Conservation (phyloP, 1,140 invertebrate genomes). For the Bradynema listronoti region DNA sequence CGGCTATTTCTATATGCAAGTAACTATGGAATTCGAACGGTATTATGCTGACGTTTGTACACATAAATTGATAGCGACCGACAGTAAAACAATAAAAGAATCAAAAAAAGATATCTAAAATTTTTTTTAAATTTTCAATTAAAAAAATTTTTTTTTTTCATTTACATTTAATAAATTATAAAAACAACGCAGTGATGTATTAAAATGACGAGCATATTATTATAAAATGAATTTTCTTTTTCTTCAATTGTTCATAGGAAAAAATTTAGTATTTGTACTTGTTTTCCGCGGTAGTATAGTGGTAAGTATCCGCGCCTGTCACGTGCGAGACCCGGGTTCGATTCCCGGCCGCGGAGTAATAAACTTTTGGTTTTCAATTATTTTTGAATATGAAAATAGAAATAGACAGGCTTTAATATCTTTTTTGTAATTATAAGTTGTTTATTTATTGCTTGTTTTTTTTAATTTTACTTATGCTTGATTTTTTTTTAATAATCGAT, state of each 20-base stretch:
- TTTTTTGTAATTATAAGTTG: too few relatives aligned
- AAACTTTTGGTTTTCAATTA: too few relatives aligned
- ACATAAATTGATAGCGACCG: slow-evolving; percentile 1
- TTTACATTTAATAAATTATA: background rate
- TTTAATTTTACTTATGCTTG: too few relatives aligned
- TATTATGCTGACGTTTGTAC: background rate
- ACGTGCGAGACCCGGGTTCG: slow-evolving; percentile 31
- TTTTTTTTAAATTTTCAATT: background rate
- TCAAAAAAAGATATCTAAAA: background rate
- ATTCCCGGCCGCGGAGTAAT: slow-evolving; percentile 23
- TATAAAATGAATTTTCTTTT: too few relatives aligned
- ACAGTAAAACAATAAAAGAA: slow-evolving; percentile 10
- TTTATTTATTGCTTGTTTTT: too few relatives aligned
- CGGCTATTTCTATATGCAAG: slow-evolving; percentile 55
- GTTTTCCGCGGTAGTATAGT: slow-evolving; percentile 24
- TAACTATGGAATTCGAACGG: slow-evolving; percentile 28
- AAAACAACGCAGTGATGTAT: background rate
- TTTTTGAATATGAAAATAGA: too few relatives aligned
- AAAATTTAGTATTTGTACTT: too few relatives aligned
- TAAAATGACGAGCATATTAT: background rate
- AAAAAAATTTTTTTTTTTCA: background rate
- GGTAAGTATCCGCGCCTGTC: slow-evolving; percentile 33
- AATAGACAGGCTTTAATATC: too few relatives aligned
- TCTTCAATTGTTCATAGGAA: too few relatives aligned
- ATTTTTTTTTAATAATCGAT: too few relatives aligned